A percentile compares a stretch with the other conserved stretches of the same genome.
Evolutionary conservation across 1,140 invertebrate genomes (phyloP).

Genomic region (Lineus longissimus): DNA sequence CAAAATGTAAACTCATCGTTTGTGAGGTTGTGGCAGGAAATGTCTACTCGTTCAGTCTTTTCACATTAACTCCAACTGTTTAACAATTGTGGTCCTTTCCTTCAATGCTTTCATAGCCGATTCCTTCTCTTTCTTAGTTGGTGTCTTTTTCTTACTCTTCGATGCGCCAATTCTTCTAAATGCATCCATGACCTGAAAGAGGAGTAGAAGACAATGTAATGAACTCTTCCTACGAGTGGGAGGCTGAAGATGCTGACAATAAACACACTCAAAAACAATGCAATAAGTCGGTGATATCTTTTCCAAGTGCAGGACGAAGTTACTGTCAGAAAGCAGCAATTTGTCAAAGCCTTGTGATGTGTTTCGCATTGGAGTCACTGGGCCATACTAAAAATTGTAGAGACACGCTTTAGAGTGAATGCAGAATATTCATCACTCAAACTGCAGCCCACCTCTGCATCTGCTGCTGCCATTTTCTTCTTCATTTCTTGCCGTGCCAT

Average conservation of each 20-base stretch:
- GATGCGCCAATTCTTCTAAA: conserved; percentile 72
- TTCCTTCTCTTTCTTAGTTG: conserved; percentile 78
- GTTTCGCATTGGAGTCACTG: no score
- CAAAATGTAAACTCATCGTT: no score
- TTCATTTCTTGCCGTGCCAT: conserved; percentile 63
- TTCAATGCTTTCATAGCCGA: conserved; percentile 67
- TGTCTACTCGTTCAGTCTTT: no score
- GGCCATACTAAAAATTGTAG: no score
- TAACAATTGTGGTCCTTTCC: conserved; percentile 62
- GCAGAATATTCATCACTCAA: no score
- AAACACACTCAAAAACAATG: no score
- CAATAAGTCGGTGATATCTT: no score
- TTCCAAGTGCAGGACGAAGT: no score
- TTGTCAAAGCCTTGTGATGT: background rate
- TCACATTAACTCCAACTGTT: conserved; percentile 53
- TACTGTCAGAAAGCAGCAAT: conserved; percentile 4
- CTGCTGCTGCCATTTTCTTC: conserved; percentile 65
- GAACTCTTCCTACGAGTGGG: no score
- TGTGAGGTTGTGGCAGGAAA: no score
- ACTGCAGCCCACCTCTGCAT: conserved; percentile 69
- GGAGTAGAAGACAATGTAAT: conserved; percentile 5
- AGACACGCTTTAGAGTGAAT: no score
- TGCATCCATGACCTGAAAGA: conserved; percentile 64
- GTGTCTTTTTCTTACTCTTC: conserved; percentile 73
- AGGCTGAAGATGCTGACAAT: no score